These are phyloP conservation scores for Athalia circularis DNA, from an alignment of 2,888 invertebrate genomes.

Conservation along the genomic window DNA sequence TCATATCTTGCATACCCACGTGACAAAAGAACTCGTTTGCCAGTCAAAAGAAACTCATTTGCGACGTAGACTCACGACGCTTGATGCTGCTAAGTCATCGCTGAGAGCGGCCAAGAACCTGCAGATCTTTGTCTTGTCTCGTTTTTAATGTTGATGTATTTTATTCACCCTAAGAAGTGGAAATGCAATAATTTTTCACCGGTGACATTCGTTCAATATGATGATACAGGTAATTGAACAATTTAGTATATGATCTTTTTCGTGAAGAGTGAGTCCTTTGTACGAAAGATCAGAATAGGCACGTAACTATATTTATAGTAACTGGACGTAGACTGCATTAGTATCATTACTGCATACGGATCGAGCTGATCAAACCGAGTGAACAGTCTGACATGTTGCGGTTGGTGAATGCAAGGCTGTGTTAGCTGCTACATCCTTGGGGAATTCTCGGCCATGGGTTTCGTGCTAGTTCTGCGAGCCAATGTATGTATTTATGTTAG, in stretches of 20 bases:
- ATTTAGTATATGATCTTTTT: no score
- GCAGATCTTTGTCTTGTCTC: no score
- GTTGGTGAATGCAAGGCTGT: slow-evolving; percentile 8
- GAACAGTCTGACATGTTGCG: slow-evolving; percentile 9
- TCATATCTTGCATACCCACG: neutral
- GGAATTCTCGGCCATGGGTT: neutral
- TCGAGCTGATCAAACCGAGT: neutral
- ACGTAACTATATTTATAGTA: no score
- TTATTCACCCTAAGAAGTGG: no score
- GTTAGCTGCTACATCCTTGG: neutral
- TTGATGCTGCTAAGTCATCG: neutral
- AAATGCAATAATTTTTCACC: no score
- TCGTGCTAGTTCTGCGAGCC: neutral
- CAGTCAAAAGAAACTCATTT: slow-evolving; percentile 33
- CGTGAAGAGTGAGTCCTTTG: no score
- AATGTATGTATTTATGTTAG: no score
- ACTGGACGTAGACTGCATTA: no score
- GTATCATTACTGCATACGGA: neutral
- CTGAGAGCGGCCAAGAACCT: neutral
- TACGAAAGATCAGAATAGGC: no score
- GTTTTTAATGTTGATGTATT: no score
- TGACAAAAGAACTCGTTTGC: slow-evolving; percentile 21
- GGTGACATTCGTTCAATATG: no score
- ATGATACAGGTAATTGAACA: no score
- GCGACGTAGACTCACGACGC: neutral